Evolutionary conservation across 2,113 vertebrate genomes (phyloP).

Genomic region (Otis tarda): DNA sequence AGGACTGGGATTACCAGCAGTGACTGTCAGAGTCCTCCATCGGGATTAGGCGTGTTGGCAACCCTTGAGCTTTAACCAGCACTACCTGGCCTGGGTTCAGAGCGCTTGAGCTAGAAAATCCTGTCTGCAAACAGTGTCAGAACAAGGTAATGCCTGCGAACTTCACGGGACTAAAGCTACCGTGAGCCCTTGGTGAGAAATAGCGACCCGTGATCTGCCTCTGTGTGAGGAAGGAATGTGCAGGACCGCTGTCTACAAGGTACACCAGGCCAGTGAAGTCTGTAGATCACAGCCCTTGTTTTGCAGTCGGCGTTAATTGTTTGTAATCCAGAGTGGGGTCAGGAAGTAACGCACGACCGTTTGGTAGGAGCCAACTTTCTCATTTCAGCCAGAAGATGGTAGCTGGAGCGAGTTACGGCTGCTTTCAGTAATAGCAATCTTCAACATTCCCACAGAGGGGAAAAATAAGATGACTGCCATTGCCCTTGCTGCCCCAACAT

Average conservation of each 20-base stretch:
- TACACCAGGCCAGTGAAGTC: background rate
- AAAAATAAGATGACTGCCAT: background rate
- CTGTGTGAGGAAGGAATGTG: fast-evolving
- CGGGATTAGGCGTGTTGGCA: background rate
- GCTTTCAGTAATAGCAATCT: background rate
- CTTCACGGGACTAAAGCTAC: background rate
- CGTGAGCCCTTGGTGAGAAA: background rate
- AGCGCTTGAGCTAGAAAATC: background rate
- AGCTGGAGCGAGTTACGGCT: background rate
- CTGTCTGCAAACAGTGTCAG: background rate
- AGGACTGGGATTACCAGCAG: background rate
- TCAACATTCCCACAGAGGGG: background rate
- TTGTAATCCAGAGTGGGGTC: background rate
- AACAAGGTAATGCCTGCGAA: fast-evolving
- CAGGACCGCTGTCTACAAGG: background rate
- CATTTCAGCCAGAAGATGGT: background rate
- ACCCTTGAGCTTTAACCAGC: background rate
- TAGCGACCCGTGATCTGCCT: background rate
- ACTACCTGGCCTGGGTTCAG: background rate
- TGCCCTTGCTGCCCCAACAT: background rate
- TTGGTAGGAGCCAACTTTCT: background rate
- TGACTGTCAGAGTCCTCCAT: background rate
- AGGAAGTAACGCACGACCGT: background rate
- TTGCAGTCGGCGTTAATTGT: background rate
- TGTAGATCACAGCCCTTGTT: background rate